Conservation (phyloP, 2,113 vertebrate species). For the Menura novaehollandiae region DNA sequence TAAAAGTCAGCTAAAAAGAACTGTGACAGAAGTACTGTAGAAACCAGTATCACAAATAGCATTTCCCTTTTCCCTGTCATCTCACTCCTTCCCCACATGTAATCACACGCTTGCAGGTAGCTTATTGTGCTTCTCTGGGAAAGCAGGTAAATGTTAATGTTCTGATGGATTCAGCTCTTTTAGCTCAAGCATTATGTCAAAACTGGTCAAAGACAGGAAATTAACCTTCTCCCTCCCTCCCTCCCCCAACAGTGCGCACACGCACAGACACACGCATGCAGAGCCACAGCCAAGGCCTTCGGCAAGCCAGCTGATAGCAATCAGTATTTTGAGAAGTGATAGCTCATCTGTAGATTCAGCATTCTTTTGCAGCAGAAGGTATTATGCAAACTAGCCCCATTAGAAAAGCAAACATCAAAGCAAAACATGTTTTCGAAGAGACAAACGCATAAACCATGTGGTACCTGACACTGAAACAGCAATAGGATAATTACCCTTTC, state of each 20-base stretch:
- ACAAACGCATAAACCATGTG: conserved; percentile 42
- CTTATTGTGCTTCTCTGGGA: not conserved
- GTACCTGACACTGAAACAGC: conserved; percentile 46
- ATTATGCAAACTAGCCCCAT: conserved; percentile 58
- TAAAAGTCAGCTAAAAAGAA: not conserved
- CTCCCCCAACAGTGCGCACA: not conserved
- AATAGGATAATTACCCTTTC: conserved; percentile 32
- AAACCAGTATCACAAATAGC: not conserved
- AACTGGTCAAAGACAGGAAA: conserved; percentile 52
- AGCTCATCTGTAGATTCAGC: conserved; percentile 66
- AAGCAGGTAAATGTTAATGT: not conserved
- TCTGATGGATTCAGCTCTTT: not conserved
- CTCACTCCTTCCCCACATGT: not conserved
- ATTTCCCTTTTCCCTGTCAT: not conserved
- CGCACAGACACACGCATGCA: conserved; percentile 48
- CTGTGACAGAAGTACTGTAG: not conserved
- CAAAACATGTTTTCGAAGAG: conserved; percentile 54
- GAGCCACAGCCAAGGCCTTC: conserved; percentile 56
- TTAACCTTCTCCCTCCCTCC: conserved; percentile 4
- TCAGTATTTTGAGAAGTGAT: conserved; percentile 66
- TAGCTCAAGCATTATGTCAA: conserved; percentile 17
- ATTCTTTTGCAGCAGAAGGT: conserved; percentile 60
- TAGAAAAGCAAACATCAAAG: conserved; percentile 65
- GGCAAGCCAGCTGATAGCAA: conserved; percentile 66
- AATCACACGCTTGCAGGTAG: not conserved